These are phyloP conservation scores for Charaxes varanes DNA, from an alignment of 1,140 invertebrate species.

Conservation along the genomic window DNA sequence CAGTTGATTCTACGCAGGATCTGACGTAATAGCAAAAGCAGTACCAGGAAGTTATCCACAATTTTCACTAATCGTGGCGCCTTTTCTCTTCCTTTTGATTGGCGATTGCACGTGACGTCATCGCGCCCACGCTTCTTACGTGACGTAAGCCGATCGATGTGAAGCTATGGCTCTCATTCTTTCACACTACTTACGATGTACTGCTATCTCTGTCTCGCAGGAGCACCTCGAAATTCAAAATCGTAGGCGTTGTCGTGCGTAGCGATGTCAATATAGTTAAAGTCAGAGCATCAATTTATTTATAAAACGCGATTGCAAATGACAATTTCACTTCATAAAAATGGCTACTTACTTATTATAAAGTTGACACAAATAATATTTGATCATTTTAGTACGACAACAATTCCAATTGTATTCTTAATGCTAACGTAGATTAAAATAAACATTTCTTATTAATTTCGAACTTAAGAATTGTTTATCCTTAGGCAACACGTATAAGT, in stretches of 20 bases:
- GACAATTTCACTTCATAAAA: too few species aligned
- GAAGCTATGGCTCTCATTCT: constrained; percentile 30
- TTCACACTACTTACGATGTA: constrained; percentile 1
- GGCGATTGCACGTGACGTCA: constrained; percentile 60
- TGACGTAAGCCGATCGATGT: constrained; percentile 69
- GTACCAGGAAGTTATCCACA: constrained; percentile 21
- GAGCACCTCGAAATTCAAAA: constrained; percentile 56
- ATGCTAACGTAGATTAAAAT: too few species aligned
- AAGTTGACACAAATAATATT: too few species aligned
- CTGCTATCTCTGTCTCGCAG: constrained; percentile 36
- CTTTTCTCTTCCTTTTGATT: constrained; percentile 50
- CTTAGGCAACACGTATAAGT: too few species aligned
- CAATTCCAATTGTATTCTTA: too few species aligned
- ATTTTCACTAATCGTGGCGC: constrained; percentile 47
- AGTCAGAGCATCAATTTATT: constrained; percentile 40
- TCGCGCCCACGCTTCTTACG: constrained; percentile 60
- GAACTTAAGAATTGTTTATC: too few species aligned
- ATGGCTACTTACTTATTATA: too few species aligned
- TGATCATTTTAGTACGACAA: too few species aligned
- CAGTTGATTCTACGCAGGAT: constrained; percentile 20
- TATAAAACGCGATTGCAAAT: constrained; percentile 5
- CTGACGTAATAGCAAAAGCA: constrained; percentile 31
- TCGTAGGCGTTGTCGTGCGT: constrained; percentile 63
- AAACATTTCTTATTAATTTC: too few species aligned
- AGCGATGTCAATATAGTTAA: constrained; percentile 39